A percentile compares a stretch with the other conserved stretches of the same genome.
Conservation (phyloP, 1,140 invertebrate genomes). For the Bombus affinis region DNA sequence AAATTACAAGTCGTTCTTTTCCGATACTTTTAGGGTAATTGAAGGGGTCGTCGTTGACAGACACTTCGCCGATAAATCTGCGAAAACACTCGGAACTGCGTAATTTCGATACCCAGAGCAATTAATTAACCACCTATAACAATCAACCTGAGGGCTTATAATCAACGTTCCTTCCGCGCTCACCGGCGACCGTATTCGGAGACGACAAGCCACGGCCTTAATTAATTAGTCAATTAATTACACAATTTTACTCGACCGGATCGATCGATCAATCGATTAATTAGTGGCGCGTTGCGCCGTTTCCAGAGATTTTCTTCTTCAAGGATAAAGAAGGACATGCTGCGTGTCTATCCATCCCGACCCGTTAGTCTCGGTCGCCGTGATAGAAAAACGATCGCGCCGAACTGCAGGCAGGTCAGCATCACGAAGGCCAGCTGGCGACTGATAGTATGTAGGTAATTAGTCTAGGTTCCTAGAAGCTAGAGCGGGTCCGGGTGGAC, state of each 20-base stretch:
- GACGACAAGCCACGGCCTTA: slow-evolving; percentile 25
- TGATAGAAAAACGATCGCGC: slow-evolving; percentile 57
- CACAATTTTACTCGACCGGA: slow-evolving; percentile 5
- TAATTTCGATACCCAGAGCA: slow-evolving; percentile 12
- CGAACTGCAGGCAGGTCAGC: slow-evolving; percentile 57
- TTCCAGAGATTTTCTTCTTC: slow-evolving; percentile 20
- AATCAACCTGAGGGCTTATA: not conserved
- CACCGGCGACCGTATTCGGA: not conserved
- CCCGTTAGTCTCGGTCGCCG: slow-evolving; percentile 8
- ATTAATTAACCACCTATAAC: slow-evolving; percentile 41
- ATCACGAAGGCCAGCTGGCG: slow-evolving; percentile 35
- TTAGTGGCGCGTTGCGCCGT: slow-evolving; percentile 16
- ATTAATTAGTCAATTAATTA: slow-evolving; percentile 56
- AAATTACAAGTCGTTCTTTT: not conserved
- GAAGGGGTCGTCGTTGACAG: not conserved
- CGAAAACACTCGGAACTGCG: not conserved
- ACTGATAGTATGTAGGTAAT: slow-evolving; percentile 72
- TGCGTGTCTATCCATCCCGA: not conserved
- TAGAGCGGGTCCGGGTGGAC: slow-evolving; percentile 40
- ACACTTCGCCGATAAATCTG: not conserved
- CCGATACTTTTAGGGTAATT: not conserved
- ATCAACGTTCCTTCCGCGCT: not conserved
- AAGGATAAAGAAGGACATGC: not conserved
- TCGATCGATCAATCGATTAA: slow-evolving; percentile 43
- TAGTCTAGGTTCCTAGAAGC: slow-evolving; percentile 70